phyloP scores from a whole-genome alignment of 2,113 vertebrate species.

The Hippocampus barbouri region DNA sequence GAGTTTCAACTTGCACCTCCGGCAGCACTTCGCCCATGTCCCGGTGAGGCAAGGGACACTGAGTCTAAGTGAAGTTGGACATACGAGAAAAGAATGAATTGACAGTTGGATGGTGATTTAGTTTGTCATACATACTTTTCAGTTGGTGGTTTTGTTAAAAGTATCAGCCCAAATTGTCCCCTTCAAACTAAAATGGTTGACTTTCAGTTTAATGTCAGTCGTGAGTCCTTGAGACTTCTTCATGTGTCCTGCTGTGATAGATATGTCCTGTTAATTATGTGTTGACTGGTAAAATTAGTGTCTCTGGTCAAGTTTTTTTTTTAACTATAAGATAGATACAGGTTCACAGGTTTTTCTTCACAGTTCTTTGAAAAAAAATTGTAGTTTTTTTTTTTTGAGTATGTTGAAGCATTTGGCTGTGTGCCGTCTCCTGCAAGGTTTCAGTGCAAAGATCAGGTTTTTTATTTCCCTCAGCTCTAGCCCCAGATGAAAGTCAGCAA shows the following conservation, averaged over 20 bases:
- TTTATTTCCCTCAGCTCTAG: slow-evolving; percentile 10
- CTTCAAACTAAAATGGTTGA: background rate
- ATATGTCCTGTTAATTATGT: background rate
- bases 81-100: too few species aligned
- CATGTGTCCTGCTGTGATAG: background rate
- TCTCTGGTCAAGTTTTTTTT: too few species aligned
- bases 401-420: slow-evolving; percentile 2
- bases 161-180: background rate
- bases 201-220: background rate
- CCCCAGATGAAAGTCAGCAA: slow-evolving; percentile 18
- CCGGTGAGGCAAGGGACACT: too few species aligned
- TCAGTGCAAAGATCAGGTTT: slow-evolving; percentile 12
- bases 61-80: too few species aligned
- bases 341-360: background rate
- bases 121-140: background rate
- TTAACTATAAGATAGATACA: background rate
- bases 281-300: too few species aligned
- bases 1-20: too few species aligned
- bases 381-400: too few species aligned
- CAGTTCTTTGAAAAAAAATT: too few species aligned
- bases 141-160: background rate
- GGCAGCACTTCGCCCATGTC: too few species aligned
- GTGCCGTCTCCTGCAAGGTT: background rate
- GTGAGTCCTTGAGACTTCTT: background rate
- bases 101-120: too few species aligned